A percentile compares a stretch with the other conserved stretches of the same genome.
Conservation (phyloP, 23 tunicate species). For the Ascidia mentula region DNA sequence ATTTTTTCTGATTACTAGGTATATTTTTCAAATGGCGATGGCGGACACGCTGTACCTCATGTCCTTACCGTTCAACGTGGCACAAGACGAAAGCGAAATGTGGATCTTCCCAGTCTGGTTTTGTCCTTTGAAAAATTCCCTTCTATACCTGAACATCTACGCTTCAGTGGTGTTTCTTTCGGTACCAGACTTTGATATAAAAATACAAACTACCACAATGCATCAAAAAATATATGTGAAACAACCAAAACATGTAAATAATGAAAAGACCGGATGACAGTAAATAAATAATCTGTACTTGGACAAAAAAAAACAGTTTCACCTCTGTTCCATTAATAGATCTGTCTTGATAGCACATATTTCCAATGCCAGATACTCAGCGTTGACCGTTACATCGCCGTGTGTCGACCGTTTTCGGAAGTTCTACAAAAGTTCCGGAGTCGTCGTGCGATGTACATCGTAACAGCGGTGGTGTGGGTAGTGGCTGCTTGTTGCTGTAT, state of each 20-base stretch:
- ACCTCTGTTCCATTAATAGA: too few species aligned
- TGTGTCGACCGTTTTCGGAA: not conserved
- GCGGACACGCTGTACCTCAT: not conserved
- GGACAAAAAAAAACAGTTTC: too few species aligned
- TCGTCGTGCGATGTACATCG: not conserved
- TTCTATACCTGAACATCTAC: not conserved
- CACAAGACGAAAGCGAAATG: not conserved
- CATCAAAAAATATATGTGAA: too few species aligned
- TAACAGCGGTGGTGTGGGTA: not conserved
- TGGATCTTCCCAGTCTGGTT: not conserved
- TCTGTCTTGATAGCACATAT: too few species aligned
- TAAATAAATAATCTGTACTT: too few species aligned
- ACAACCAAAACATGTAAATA: too few species aligned
- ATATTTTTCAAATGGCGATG: not conserved
- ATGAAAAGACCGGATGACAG: too few species aligned
- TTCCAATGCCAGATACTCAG: not conserved
- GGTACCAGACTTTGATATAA: too few species aligned
- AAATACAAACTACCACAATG: too few species aligned
- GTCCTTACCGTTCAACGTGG: not conserved
- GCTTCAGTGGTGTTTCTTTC: not conserved
- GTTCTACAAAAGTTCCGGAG: not conserved
- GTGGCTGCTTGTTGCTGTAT: not conserved
- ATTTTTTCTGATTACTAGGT: too few species aligned
- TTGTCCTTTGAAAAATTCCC: not conserved
- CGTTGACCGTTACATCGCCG: not conserved